Conservation (phyloP, 2,113 vertebrate species). For the Agapornis roseicollis region DNA sequence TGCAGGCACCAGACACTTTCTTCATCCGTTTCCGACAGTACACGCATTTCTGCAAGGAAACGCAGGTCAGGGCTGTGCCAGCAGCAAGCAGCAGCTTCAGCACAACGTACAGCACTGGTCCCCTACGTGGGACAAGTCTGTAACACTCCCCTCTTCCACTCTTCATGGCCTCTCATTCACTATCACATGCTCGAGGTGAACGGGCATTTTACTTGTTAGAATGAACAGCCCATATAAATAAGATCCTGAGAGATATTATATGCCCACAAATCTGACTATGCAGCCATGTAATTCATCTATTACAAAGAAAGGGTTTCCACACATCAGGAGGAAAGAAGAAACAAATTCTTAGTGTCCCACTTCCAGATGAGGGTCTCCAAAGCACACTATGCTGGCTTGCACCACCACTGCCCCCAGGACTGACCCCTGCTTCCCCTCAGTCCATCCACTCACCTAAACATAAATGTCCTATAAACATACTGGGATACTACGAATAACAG, state of each 20-base stretch:
- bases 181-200: background rate
- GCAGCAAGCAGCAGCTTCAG: background rate
- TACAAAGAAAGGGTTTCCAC: background rate
- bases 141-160: too few species aligned
- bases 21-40: slow-evolving; percentile 86
- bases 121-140: fast-evolving
- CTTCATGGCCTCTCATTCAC: too few species aligned
- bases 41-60: slow-evolving; percentile 84
- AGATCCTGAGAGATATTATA: background rate
- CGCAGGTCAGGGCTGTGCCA: fast-evolving
- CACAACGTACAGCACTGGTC: fast-evolving
- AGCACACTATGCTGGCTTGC: background rate
- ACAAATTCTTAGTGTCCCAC: background rate
- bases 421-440: background rate
- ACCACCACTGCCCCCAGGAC: background rate
- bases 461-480: background rate
- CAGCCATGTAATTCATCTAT: background rate
- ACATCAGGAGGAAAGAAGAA: background rate
- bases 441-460: background rate
- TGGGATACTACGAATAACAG: fast-evolving
- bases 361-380: background rate
- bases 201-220: background rate
- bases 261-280: background rate
- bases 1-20: slow-evolving; percentile 85
- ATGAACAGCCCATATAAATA: background rate